Conservation (phyloP, 2,888 invertebrate genomes). For the Pandemis cinnamomeana region DNA sequence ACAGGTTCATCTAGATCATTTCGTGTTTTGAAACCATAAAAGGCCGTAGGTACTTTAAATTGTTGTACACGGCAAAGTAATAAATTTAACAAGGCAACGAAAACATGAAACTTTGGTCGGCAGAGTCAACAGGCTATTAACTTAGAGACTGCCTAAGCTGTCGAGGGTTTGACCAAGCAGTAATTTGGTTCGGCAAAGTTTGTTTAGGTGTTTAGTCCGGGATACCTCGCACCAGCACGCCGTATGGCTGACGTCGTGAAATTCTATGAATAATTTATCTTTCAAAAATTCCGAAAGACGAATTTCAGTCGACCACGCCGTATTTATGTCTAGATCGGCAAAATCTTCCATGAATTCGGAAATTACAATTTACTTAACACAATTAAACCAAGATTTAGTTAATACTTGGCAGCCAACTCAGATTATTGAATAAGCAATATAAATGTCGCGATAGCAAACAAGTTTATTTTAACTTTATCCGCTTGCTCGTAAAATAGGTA, state of each 20-base stretch:
- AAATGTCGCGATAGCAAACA: background rate
- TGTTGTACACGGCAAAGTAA: background rate
- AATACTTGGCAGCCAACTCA: background rate
- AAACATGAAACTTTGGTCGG: constrained; percentile 25
- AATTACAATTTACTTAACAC: background rate
- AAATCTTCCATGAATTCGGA: background rate
- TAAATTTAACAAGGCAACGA: constrained; percentile 24
- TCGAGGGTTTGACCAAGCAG: constrained; percentile 34
- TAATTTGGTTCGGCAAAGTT: constrained; percentile 41
- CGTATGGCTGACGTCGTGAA: constrained; percentile 3
- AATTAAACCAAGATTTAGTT: background rate
- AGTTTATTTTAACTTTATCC: background rate
- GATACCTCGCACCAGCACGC: constrained; percentile 7
- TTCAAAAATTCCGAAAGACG: background rate
- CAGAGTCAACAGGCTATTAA: constrained; percentile 34
- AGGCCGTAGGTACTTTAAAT: background rate
- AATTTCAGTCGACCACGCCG: background rate
- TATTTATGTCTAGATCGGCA: background rate
- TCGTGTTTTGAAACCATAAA: background rate
- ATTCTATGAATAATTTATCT: constrained; percentile 29
- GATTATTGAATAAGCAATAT: background rate
- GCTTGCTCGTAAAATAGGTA: too few relatives aligned
- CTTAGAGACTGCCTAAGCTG: constrained; percentile 27
- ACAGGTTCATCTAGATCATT: too few relatives aligned
- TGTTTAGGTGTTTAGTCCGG: constrained; percentile 39